These are phyloP conservation scores for Keiferia lycopersicella DNA, from an alignment of 2,888 invertebrate genomes.

Conservation along the genomic window DNA sequence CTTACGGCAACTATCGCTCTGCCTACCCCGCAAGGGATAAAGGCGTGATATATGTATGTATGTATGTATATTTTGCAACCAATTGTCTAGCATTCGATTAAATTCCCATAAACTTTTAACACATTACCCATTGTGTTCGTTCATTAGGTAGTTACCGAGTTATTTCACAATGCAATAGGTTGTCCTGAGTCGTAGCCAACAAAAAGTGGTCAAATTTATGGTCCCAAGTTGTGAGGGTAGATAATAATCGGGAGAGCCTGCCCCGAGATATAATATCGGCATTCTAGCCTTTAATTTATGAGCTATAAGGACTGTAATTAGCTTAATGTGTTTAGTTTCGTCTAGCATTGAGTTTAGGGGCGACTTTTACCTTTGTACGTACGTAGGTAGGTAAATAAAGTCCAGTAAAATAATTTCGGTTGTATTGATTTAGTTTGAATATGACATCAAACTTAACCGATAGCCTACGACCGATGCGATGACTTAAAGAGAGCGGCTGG, in stretches of 20 bases:
- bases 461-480: no score
- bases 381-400: no score
- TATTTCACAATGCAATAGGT: conserved; percentile 43
- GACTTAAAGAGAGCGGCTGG: no score
- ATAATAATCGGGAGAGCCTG: conserved; percentile 31
- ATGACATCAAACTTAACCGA: no score
- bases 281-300: conserved; percentile 23
- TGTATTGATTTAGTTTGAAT: no score
- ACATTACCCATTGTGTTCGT: neutral
- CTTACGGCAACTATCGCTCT: no score
- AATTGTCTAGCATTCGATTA: neutral
- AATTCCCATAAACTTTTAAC: conserved; percentile 1
- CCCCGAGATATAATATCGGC: conserved; percentile 23
- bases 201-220: conserved; percentile 66
- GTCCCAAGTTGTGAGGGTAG: conserved; percentile 42
- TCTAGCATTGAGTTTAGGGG: neutral
- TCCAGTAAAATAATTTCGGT: no score
- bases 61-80: neutral
- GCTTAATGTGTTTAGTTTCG: neutral
- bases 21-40: no score
- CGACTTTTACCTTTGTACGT: neutral
- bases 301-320: conserved; percentile 3
- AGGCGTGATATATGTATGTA: no score
- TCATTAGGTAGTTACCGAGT: neutral
- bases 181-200: conserved; percentile 48